Percentiles rank a stretch among this genome's conserved stretches.
These are phyloP conservation scores for Ochotona princeps DNA, from an alignment of 2,113 vertebrate genomes.

Conservation along the genomic window DNA sequence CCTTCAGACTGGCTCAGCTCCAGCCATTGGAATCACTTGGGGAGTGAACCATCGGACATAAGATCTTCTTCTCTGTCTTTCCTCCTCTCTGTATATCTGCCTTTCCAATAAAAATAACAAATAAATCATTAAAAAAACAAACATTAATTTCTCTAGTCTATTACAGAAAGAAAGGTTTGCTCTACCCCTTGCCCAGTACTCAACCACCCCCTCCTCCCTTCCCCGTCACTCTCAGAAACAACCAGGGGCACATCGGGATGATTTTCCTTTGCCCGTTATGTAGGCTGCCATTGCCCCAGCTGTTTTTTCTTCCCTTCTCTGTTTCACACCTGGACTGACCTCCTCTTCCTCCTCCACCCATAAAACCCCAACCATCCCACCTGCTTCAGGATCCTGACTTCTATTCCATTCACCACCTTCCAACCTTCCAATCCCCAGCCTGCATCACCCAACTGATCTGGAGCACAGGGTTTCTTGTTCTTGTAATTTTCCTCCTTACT, in stretches of 20 bases:
- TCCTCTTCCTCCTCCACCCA: not conserved
- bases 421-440: not conserved
- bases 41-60: too few relatives aligned
- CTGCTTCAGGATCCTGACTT: not conserved
- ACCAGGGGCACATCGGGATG: not conserved
- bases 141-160: constrained; percentile 9
- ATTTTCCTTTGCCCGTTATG: not conserved
- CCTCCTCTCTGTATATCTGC: too few relatives aligned
- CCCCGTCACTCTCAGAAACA: too few relatives aligned
- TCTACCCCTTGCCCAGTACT: not conserved
- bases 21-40: too few relatives aligned
- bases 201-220: not conserved
- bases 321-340: not conserved
- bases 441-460: not conserved
- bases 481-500: not conserved
- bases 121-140: not conserved
- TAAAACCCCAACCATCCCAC: too few relatives aligned
- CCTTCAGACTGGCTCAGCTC: too few relatives aligned
- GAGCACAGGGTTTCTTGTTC: not conserved
- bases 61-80: too few relatives aligned
- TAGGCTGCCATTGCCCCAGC: not conserved
- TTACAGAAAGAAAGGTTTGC: not conserved
- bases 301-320: not conserved
- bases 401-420: not conserved
- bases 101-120: too few relatives aligned